These are phyloP conservation scores for Orchesella flavescens DNA, from an alignment of 2,888 invertebrate species.

Conservation along the genomic window DNA sequence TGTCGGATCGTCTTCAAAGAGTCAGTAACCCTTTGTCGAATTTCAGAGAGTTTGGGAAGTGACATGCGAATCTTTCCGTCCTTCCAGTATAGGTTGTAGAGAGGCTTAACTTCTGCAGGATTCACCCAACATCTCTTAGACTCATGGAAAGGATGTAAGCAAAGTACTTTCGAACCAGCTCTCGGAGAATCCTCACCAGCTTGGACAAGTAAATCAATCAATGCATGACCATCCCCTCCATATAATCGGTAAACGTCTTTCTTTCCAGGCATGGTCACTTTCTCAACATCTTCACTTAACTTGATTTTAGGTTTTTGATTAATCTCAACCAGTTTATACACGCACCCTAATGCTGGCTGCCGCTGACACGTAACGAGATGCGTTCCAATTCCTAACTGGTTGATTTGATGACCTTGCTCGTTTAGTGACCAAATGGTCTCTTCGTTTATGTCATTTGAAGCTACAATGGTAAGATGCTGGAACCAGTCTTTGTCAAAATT, in stretches of 20 bases:
- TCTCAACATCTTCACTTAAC: conserved; percentile 96
- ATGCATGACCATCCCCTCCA: conserved; percentile 82
- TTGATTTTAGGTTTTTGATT: conserved; percentile 94
- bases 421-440: conserved; percentile 97
- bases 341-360: conserved; percentile 97
- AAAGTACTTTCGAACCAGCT: conserved; percentile 88
- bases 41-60: conserved; percentile 83
- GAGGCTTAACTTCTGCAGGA: conserved; percentile 88
- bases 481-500: conserved; percentile 90
- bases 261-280: conserved; percentile 97
- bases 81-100: conserved; percentile 90
- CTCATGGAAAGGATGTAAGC: conserved; percentile 97
- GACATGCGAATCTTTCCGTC: conserved; percentile 83
- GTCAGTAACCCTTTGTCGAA: conserved; percentile 84
- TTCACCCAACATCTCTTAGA: conserved; percentile 96
- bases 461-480: conserved; percentile 85
- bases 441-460: conserved; percentile 99
- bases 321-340: conserved; percentile 97
- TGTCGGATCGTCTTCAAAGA: conserved; percentile 87
- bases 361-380: conserved; percentile 98
- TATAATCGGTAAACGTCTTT: conserved; percentile 85
- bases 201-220: conserved; percentile 92
- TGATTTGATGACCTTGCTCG: conserved; percentile 96
- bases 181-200: conserved; percentile 86
- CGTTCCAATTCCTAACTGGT: conserved; percentile 98